phyloP scores from a whole-genome alignment of 2,888 invertebrate species.

The Oxyteleia sp. region DNA sequence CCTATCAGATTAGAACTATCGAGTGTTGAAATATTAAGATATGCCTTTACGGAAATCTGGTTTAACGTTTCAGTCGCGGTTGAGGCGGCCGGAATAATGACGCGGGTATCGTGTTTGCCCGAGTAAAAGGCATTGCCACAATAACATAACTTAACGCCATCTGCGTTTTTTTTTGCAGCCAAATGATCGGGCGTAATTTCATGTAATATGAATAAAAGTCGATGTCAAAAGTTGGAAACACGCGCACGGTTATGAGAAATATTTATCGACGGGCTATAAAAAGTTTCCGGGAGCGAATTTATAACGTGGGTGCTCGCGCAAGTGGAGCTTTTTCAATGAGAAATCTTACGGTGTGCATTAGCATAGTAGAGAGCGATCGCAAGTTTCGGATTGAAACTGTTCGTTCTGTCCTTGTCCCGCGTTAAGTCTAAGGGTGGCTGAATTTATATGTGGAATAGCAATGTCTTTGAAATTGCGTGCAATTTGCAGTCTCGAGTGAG shows the following conservation, averaged over 20 bases:
- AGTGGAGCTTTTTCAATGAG: neutral
- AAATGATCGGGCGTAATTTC: constrained; percentile 16
- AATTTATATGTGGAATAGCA: neutral
- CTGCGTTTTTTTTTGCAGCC: constrained; percentile 20
- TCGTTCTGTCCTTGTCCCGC: neutral
- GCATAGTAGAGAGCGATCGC: constrained; percentile 2
- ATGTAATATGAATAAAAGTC: constrained; percentile 4
- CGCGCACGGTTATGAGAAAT: neutral
- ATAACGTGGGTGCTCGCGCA: neutral
- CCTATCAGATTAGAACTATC: constrained; percentile 41
- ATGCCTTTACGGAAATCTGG: constrained; percentile 52
- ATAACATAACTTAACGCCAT: constrained; percentile 56
- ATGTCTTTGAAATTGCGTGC: neutral
- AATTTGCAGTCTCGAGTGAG: neutral
- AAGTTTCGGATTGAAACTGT: constrained; percentile 5
- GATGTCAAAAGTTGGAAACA: constrained; percentile 12
- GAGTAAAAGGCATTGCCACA: constrained; percentile 49
- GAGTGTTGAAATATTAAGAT: constrained; percentile 55
- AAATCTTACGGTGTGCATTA: constrained; percentile 11
- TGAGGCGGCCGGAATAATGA: constrained; percentile 47
- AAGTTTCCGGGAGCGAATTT: constrained; percentile 14
- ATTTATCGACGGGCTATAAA: constrained; percentile 3
- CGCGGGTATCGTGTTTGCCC: constrained; percentile 39
- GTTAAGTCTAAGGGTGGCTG: neutral
- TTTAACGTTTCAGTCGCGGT: constrained; percentile 53